Conservation (phyloP, 1,140 invertebrate genomes). For the Ceratina japonica region DNA sequence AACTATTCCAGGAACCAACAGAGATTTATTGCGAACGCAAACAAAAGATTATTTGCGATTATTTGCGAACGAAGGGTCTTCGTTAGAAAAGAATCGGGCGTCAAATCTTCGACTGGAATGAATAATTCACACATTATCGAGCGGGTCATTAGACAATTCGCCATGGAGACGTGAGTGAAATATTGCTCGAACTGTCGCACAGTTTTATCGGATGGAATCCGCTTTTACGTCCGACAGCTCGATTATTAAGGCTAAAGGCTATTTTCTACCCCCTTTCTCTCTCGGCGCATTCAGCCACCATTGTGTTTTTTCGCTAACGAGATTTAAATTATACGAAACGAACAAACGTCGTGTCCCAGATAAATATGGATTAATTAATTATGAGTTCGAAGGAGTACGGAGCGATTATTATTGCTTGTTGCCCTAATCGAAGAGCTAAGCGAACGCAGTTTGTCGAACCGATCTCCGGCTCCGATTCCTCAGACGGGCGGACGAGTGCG, state of each 20-base stretch:
- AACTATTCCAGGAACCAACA: no score
- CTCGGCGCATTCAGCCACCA: neutral
- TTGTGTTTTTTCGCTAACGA: neutral
- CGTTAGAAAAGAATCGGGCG: no score
- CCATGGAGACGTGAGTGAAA: conserved; percentile 5
- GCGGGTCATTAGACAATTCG: conserved; percentile 12
- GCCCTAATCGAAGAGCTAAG: no score
- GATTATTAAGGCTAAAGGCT: conserved; percentile 19
- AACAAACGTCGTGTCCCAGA: neutral
- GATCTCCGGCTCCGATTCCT: neutral
- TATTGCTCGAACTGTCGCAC: conserved; percentile 12
- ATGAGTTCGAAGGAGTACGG: neutral
- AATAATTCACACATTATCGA: conserved; percentile 16
- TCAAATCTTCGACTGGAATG: neutral
- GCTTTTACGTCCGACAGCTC: conserved; percentile 15
- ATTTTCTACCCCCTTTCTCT: conserved; percentile 2
- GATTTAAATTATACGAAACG: neutral
- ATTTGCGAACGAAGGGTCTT: neutral
- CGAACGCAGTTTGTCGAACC: neutral
- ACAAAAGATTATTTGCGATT: no score
- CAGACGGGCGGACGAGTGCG: neutral
- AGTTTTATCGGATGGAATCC: conserved; percentile 24
- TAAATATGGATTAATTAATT: neutral
- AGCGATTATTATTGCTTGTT: no score
- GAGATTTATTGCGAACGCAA: neutral